A percentile compares a stretch with the other conserved stretches of the same genome.
Conservation (phyloP, 2,113 vertebrate species). For the Onychostoma macrolepis region DNA sequence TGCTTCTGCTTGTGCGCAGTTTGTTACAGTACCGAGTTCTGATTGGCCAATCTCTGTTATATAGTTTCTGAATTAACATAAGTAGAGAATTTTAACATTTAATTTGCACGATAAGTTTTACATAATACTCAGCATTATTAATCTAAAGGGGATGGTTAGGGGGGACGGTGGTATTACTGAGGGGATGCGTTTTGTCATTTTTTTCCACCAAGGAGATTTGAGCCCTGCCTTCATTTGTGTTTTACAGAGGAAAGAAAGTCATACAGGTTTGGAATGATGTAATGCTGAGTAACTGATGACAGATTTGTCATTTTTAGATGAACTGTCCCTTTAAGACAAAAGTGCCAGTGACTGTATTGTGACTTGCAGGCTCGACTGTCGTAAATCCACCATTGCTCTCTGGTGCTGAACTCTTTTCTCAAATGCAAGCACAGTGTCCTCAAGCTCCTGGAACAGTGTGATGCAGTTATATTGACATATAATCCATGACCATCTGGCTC, state of each 20-base stretch:
- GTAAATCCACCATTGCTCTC: background rate
- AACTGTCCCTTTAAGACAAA: background rate
- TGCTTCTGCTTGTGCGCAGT: too few species aligned
- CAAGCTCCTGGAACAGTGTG: constrained; percentile 13
- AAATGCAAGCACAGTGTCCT: background rate
- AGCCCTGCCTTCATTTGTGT: background rate
- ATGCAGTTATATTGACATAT: constrained; percentile 5
- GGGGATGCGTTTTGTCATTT: too few species aligned
- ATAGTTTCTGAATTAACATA: too few species aligned
- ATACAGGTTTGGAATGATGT: background rate
- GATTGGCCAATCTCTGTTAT: too few species aligned
- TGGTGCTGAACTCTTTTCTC: background rate
- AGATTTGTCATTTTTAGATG: background rate
- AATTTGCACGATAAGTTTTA: too few species aligned
- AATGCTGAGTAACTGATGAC: background rate
- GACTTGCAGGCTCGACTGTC: background rate
- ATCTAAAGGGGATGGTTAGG: too few species aligned
- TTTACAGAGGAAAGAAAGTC: background rate
- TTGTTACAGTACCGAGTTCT: too few species aligned
- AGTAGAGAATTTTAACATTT: too few species aligned
- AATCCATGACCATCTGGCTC: background rate
- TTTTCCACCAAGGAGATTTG: too few species aligned
- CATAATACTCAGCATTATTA: too few species aligned
- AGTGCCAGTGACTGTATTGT: background rate
- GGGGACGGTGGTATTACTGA: too few species aligned